These are phyloP conservation scores for Podiceps cristatus DNA, from an alignment of 2,113 vertebrate genomes.

Conservation along the genomic window DNA sequence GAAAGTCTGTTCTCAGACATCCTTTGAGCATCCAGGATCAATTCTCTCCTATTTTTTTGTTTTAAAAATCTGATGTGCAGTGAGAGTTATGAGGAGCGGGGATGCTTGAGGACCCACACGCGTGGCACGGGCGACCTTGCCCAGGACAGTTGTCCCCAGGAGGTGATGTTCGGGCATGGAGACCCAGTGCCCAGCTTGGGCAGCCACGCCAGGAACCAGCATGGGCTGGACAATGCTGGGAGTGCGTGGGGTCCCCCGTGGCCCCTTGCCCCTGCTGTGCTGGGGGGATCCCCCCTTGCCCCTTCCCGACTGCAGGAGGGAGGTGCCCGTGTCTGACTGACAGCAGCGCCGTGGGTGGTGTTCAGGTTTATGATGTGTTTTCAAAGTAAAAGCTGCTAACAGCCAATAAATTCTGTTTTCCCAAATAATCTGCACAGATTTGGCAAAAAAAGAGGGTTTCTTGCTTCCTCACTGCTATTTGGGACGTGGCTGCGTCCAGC, in stretches of 20 bases:
- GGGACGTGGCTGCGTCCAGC: neutral
- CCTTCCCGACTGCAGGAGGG: neutral
- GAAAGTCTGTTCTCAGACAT: neutral
- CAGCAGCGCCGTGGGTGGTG: accelerated
- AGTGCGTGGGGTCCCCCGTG: accelerated
- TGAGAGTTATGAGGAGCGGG: accelerated
- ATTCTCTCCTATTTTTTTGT: neutral
- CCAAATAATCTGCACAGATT: neutral
- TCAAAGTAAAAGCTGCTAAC: neutral
- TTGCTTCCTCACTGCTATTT: accelerated
- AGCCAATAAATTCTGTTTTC: neutral
- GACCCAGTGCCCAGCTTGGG: neutral
- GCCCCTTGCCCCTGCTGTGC: no score
- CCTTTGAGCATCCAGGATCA: neutral
- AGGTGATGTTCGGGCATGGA: neutral
- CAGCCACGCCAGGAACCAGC: neutral
- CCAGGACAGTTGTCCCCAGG: neutral
- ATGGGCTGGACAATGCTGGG: accelerated
- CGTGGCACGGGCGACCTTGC: neutral
- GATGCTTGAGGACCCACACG: accelerated
- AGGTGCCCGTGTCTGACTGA: accelerated
- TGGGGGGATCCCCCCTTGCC: neutral
- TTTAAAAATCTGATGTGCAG: neutral
- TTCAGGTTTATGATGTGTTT: accelerated
- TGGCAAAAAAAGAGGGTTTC: neutral